Conservation (phyloP, 2,888 invertebrate genomes). For the Calameuta filiformis region DNA sequence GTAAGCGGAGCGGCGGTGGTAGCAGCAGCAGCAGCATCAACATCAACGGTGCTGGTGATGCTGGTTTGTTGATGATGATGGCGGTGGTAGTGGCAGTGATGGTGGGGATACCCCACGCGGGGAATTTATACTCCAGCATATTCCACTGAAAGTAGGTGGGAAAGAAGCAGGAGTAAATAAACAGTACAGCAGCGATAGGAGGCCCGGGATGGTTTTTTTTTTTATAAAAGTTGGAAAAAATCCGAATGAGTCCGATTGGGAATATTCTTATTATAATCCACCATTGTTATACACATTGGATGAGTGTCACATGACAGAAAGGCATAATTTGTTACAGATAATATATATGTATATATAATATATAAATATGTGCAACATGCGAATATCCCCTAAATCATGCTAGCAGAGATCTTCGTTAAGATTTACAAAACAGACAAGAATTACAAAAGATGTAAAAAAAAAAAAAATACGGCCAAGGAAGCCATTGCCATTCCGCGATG, state of each 20-base stretch:
- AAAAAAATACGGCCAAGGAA: background rate
- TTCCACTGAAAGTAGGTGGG: slow-evolving; percentile 19
- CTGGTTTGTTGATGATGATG: background rate
- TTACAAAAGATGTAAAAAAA: background rate
- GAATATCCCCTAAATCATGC: background rate
- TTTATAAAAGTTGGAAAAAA: slow-evolving; percentile 7
- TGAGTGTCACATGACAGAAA: background rate
- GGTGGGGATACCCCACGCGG: slow-evolving; percentile 5
- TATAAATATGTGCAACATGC: background rate
- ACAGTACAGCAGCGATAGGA: slow-evolving; percentile 7
- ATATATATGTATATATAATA: background rate
- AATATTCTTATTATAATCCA: background rate
- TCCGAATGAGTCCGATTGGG: background rate
- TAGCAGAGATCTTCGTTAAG: background rate
- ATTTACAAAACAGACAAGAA: background rate
- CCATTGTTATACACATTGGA: background rate
- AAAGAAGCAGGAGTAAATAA: slow-evolving; percentile 13
- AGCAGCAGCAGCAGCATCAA: background rate
- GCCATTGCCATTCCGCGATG: background rate
- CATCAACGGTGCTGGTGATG: background rate
- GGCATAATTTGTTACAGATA: background rate
- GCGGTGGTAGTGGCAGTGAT: background rate
- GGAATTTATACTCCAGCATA: slow-evolving; percentile 21
- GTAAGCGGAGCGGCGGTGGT: background rate
- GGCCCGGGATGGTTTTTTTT: background rate